phyloP scores from a whole-genome alignment of 2,797 vertebrate species.

The Fistularia commersonii region DNA sequence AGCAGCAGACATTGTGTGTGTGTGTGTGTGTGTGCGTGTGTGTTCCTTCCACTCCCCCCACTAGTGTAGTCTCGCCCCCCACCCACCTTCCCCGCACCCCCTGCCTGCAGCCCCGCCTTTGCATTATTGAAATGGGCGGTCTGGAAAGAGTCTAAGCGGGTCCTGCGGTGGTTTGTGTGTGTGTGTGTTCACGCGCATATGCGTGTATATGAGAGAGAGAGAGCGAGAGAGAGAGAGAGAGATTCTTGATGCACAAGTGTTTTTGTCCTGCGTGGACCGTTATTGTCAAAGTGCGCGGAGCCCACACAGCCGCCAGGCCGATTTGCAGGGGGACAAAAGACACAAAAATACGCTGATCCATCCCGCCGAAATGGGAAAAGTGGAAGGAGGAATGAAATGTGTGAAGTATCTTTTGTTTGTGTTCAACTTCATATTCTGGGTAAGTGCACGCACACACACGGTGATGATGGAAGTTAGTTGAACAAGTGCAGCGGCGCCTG shows the following conservation, averaged over 20 bases:
- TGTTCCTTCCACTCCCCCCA: no score
- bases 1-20: no score
- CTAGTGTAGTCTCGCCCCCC: conserved; percentile 47
- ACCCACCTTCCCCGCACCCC: conserved; percentile 26
- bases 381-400: conserved; percentile 87
- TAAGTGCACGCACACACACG: conserved; percentile 71
- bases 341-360: conserved; percentile 1
- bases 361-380: conserved; percentile 79
- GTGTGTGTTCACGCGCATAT: background rate
- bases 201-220: conserved; percentile 15
- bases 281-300: conserved; percentile 37
- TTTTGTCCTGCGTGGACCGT: conserved; percentile 30
- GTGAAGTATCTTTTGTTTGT: conserved; percentile 91
- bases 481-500: conserved; percentile 53
- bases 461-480: conserved; percentile 17
- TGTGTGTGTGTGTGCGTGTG: no score
- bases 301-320: conserved; percentile 1
- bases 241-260: conserved; percentile 39
- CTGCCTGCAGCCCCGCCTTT: conserved; percentile 26
- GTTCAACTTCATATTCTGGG: conserved; percentile 96
- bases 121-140: conserved; percentile 71
- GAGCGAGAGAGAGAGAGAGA: conserved; percentile 26
- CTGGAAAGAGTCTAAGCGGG: conserved; percentile 69
- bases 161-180: conserved; percentile 45
- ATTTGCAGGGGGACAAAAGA: conserved; percentile 11